phyloP scores from a whole-genome alignment of 23 tunicate genomes.

The Styela plicata region DNA sequence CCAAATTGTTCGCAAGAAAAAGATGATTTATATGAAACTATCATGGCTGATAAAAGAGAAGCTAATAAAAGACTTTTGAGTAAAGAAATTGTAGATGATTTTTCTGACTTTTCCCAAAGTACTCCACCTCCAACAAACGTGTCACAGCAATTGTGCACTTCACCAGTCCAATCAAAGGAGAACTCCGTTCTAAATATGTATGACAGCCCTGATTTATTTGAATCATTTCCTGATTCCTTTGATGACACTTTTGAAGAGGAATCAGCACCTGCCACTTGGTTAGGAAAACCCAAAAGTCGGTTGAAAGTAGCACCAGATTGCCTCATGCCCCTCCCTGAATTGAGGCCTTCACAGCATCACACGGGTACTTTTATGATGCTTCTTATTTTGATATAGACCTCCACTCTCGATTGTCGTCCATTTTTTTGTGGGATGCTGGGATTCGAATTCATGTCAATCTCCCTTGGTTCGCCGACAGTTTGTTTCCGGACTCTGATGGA shows the following conservation, averaged over 20 bases:
- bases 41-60: constrained; percentile 23
- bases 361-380: constrained; percentile 55
- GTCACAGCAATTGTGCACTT: not conserved
- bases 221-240: constrained; percentile 15
- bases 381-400: constrained; percentile 33
- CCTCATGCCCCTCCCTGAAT: constrained; percentile 21
- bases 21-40: constrained; percentile 11
- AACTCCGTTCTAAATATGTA: not conserved
- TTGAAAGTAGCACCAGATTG: constrained; percentile 45
- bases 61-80: not conserved
- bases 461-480: constrained; percentile 72
- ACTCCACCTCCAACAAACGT: not conserved
- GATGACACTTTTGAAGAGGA: not conserved
- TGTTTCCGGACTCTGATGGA: constrained; percentile 24
- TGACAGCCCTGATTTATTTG: constrained; percentile 18
- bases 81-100: constrained; percentile 10
- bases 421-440: constrained; percentile 60
- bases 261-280: not conserved
- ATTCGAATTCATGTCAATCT: constrained; percentile 70
- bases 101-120: not conserved
- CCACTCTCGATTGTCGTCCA: constrained; percentile 32
- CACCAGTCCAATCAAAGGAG: not conserved
- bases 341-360: constrained; percentile 29
- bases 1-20: not conserved
- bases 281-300: constrained; percentile 28